Percentiles rank a stretch among this genome's conserved stretches.
These are phyloP conservation scores for Tupiocoris notatus DNA, from an alignment of 2,888 invertebrate species.

Conservation along the genomic window DNA sequence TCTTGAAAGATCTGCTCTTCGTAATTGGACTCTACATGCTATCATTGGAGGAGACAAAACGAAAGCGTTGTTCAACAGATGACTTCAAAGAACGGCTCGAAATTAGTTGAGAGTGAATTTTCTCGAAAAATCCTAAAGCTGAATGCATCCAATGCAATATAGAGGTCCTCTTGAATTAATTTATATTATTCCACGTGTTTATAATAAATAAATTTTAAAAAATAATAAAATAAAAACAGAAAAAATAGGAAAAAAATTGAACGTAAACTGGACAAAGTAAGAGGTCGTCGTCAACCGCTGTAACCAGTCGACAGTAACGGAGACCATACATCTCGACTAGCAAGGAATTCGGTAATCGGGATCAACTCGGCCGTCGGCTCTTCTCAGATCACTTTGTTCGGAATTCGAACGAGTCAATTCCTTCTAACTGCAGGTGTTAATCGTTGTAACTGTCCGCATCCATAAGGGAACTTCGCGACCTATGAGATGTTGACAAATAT, in stretches of 20 bases:
- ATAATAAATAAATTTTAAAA: too few relatives aligned
- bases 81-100: too few relatives aligned
- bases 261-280: too few relatives aligned
- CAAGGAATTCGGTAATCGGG: constrained; percentile 11
- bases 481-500: background rate
- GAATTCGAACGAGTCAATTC: constrained; percentile 22
- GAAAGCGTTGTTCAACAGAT: too few relatives aligned
- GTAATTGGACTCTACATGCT: background rate
- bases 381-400: constrained; percentile 18
- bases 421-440: constrained; percentile 19
- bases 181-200: too few relatives aligned
- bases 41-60: background rate
- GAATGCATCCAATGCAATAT: too few relatives aligned
- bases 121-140: too few relatives aligned
- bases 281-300: background rate
- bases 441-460: constrained; percentile 1
- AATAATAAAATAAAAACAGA: too few relatives aligned
- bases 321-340: background rate
- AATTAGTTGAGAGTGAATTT: too few relatives aligned
- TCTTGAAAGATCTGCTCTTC: background rate
- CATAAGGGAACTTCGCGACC: background rate
- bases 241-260: too few relatives aligned
- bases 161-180: too few relatives aligned
- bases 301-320: background rate
- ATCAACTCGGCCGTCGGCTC: background rate